Conservation (phyloP, 2,113 vertebrate genomes). For the Cyprinus carpio region DNA sequence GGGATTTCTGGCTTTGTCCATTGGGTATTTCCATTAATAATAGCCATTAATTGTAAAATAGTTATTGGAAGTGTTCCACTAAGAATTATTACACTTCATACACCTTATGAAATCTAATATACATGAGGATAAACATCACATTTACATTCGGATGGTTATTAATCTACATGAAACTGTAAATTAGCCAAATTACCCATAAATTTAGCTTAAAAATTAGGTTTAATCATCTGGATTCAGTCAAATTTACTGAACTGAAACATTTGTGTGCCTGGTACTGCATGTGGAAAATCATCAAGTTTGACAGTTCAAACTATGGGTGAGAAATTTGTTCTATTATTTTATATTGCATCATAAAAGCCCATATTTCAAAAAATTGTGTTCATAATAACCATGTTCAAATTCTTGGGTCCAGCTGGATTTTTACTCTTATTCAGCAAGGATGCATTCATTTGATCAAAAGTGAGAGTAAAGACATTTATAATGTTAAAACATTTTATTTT, state of each 20-base stretch:
- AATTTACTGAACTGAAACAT: background rate
- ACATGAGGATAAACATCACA: background rate
- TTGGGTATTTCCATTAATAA: background rate
- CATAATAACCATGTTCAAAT: background rate
- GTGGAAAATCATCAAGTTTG: background rate
- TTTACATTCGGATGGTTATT: background rate
- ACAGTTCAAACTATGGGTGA: background rate
- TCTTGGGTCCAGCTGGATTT: too few relatives aligned
- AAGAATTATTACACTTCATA: background rate
- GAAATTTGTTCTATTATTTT: background rate
- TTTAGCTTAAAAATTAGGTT: background rate
- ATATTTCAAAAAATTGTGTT: background rate
- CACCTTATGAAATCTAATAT: background rate
- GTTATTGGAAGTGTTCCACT: background rate
- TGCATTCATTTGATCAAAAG: too few relatives aligned
- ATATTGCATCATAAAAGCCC: background rate
- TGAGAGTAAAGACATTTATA: too few relatives aligned
- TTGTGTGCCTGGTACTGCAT: background rate
- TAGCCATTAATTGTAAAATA: background rate
- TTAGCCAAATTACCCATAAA: background rate
- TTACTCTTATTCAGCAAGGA: too few relatives aligned
- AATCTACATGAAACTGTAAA: background rate
- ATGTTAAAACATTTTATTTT: too few relatives aligned
- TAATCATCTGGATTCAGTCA: background rate
- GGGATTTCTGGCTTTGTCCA: too few relatives aligned